Conservation (phyloP, 1,140 invertebrate genomes). For the Octopus sinensis region DNA sequence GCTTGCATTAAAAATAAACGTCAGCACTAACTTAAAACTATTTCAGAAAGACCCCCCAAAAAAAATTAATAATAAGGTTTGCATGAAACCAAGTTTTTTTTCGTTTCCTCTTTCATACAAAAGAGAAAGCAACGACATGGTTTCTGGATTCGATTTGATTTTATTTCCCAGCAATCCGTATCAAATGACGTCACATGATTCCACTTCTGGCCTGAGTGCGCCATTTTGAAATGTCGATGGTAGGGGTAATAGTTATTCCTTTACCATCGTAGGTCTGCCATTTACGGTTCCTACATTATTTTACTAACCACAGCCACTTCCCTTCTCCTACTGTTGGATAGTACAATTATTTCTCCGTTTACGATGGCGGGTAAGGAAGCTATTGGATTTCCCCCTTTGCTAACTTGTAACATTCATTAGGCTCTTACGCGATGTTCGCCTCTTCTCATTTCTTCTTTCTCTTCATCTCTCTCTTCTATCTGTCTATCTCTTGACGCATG, state of each 20-base stretch:
- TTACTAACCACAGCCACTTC: neutral
- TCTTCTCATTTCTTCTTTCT: conserved; percentile 19
- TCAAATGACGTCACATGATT: conserved; percentile 28
- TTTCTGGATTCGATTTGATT: neutral
- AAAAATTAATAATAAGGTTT: too few species aligned
- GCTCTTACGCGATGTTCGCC: too few species aligned
- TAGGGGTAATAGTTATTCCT: conserved; percentile 26
- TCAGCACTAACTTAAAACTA: too few species aligned
- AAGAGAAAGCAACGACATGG: too few species aligned
- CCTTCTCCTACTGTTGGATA: conserved; percentile 1
- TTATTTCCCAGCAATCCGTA: conserved; percentile 5
- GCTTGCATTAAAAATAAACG: too few species aligned
- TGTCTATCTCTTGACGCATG: too few species aligned
- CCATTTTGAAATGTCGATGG: conserved; percentile 39
- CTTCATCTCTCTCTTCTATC: neutral
- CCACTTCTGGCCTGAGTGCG: conserved; percentile 36
- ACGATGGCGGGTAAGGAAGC: conserved; percentile 44
- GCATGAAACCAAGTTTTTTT: too few species aligned
- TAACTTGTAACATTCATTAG: too few species aligned
- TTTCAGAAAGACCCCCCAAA: too few species aligned
- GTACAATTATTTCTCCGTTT: conserved; percentile 25
- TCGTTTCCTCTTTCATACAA: too few species aligned
- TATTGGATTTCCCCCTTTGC: neutral
- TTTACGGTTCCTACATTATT: neutral
- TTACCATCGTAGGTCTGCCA: conserved; percentile 31